These are phyloP conservation scores for Anadara kagoshimensis DNA, from an alignment of 1,140 invertebrate genomes.

Conservation along the genomic window DNA sequence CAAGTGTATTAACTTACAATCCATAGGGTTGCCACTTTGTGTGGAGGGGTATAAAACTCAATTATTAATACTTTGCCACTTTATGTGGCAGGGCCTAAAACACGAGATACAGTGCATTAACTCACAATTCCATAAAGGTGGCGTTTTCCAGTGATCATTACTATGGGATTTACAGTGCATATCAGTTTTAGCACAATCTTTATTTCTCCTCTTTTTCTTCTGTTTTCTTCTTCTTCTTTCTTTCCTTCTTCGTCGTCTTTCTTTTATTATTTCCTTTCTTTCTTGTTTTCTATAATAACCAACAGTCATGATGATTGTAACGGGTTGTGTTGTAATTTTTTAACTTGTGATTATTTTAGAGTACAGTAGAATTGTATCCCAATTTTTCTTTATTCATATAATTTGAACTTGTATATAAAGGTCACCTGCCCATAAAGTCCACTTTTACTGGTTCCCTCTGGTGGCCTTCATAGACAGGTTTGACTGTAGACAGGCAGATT, in stretches of 20 bases:
- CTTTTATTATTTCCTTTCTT: conserved; percentile 11
- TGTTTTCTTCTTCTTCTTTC: conserved; percentile 61
- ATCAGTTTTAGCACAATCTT: conserved; percentile 59
- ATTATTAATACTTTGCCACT: too few species aligned
- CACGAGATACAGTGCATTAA: too few species aligned
- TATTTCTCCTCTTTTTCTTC: conserved; percentile 31
- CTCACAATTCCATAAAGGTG: conserved; percentile 90
- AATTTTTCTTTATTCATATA: too few species aligned
- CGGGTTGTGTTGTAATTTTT: background rate
- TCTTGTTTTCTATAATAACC: background rate
- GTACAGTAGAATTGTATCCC: too few species aligned
- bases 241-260: conserved; percentile 34
- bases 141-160: conserved; percentile 95
- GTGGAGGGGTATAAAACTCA: too few species aligned
- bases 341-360: background rate
- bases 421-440: too few species aligned
- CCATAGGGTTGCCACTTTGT: conserved; percentile 94
- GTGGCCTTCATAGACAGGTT: too few species aligned
- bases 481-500: too few species aligned
- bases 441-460: too few species aligned
- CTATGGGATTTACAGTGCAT: conserved; percentile 77
- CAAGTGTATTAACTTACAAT: conserved; percentile 74
- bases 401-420: too few species aligned
- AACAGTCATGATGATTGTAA: background rate
- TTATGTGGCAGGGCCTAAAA: too few species aligned